Evolutionary conservation across 35 echinoderm and acorn worm genomes (phyloP).

Genomic region (Ophiothrix spiculata): DNA sequence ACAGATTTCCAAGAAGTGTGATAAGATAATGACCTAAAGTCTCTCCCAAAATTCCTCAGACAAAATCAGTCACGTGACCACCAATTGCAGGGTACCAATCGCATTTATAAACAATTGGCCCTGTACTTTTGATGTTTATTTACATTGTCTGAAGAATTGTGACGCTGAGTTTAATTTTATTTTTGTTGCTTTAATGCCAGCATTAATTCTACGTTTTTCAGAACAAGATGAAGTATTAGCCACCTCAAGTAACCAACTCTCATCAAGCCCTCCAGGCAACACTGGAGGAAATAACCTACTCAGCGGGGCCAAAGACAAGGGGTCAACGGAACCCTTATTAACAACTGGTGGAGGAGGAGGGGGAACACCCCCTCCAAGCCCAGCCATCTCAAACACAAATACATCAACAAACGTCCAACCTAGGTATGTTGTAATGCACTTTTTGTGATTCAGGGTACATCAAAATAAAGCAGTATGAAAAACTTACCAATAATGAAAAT

Average conservation of each 20-base stretch:
- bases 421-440: too few species aligned
- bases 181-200: not conserved
- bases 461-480: too few species aligned
- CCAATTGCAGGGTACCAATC: too few species aligned
- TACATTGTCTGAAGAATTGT: too few species aligned
- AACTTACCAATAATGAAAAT: too few species aligned
- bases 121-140: too few species aligned
- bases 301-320: slow-evolving; percentile 16
- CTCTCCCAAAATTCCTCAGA: too few species aligned
- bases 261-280: slow-evolving; percentile 75
- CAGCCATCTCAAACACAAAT: slow-evolving; percentile 61
- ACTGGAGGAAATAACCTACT: not conserved
- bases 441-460: too few species aligned
- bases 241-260: slow-evolving; percentile 28
- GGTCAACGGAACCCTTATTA: not conserved
- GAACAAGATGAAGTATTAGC: slow-evolving; percentile 51
- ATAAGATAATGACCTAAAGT: too few species aligned
- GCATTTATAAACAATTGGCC: too few species aligned
- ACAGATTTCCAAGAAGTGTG: not conserved
- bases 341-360: slow-evolving; percentile 13
- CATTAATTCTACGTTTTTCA: slow-evolving; percentile 10
- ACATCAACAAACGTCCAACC: not conserved
- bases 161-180: too few species aligned
- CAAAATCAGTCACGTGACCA: too few species aligned
- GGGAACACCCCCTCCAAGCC: slow-evolving; percentile 83